phyloP scores from a whole-genome alignment of 1,140 invertebrate species.

The Bursaphelenchus mucronatus region DNA sequence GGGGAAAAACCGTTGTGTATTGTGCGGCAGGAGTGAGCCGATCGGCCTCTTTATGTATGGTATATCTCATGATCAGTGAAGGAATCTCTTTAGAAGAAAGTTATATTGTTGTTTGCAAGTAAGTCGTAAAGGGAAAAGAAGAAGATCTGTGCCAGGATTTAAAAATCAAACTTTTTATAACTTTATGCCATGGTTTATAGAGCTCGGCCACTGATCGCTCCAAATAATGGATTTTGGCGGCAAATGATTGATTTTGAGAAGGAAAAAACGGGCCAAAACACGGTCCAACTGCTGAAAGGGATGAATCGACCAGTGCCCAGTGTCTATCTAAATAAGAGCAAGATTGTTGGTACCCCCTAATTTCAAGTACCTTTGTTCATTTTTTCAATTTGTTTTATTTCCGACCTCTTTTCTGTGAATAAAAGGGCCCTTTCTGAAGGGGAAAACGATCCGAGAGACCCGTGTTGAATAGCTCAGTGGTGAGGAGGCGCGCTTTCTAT shows the following conservation, averaged over 20 bases:
- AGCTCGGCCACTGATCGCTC: constrained; percentile 72
- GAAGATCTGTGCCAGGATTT: not conserved
- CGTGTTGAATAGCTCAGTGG: too few relatives aligned
- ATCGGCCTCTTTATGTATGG: constrained; percentile 76
- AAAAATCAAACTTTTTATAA: not conserved
- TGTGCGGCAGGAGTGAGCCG: constrained; percentile 80
- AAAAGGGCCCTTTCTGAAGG: too few relatives aligned
- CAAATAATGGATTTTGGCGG: constrained; percentile 81
- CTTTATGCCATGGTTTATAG: constrained; percentile 53
- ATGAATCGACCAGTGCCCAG: constrained; percentile 34
- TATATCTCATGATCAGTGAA: constrained; percentile 77
- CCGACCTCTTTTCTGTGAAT: too few relatives aligned
- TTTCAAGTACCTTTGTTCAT: too few relatives aligned
- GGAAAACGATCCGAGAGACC: too few relatives aligned
- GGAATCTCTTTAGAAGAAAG: constrained; percentile 72
- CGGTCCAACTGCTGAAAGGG: constrained; percentile 48
- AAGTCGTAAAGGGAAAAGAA: not conserved
- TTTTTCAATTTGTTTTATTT: too few relatives aligned
- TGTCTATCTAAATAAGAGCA: constrained; percentile 27
- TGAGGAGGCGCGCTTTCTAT: too few relatives aligned
- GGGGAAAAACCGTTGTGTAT: constrained; percentile 74
- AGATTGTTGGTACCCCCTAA: constrained; percentile 5
- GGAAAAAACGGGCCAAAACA: constrained; percentile 55
- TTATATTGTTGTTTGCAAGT: constrained; percentile 68
- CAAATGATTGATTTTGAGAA: constrained; percentile 76